Evolutionary conservation across 2,113 vertebrate species (phyloP).

Genomic region (Sphaerodactylus townsendi): DNA sequence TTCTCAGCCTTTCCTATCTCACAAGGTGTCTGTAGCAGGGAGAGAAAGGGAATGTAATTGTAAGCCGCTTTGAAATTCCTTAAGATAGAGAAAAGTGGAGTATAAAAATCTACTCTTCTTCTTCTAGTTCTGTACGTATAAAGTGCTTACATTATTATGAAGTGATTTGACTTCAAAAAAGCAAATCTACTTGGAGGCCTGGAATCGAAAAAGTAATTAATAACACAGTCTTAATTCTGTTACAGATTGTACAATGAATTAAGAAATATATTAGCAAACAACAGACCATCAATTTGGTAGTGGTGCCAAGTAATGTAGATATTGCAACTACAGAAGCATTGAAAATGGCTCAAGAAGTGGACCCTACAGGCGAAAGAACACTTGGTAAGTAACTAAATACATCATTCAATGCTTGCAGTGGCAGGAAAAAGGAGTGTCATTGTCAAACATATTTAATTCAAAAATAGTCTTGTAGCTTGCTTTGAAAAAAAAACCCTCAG

Average conservation of each 20-base stretch:
- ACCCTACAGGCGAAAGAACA: slow-evolving; percentile 80
- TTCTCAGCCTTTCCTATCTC: too few relatives aligned
- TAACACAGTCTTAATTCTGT: not conserved
- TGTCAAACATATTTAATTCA: not conserved
- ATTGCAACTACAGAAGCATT: slow-evolving; percentile 85
- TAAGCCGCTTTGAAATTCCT: too few relatives aligned
- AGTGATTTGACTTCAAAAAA: too few relatives aligned
- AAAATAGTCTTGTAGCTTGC: not conserved
- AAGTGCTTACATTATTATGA: too few relatives aligned
- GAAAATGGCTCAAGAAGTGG: slow-evolving; percentile 81
- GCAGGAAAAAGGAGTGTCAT: not conserved
- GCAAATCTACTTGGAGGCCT: not conserved
- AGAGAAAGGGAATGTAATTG: too few relatives aligned
- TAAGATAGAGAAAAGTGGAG: too few relatives aligned
- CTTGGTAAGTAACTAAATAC: slow-evolving; percentile 65
- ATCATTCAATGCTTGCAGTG: not conserved
- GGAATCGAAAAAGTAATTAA: too few relatives aligned
- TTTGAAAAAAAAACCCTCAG: not conserved
- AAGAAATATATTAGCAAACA: slow-evolving; percentile 75
- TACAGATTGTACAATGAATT: slow-evolving; percentile 81
- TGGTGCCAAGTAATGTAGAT: slow-evolving; percentile 83
- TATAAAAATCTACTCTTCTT: too few relatives aligned
- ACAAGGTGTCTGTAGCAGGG: too few relatives aligned
- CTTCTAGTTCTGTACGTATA: too few relatives aligned
- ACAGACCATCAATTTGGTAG: slow-evolving; percentile 83